Evolutionary conservation across 2,888 invertebrate genomes (phyloP).

Genomic region (Philhelius pedissequus): DNA sequence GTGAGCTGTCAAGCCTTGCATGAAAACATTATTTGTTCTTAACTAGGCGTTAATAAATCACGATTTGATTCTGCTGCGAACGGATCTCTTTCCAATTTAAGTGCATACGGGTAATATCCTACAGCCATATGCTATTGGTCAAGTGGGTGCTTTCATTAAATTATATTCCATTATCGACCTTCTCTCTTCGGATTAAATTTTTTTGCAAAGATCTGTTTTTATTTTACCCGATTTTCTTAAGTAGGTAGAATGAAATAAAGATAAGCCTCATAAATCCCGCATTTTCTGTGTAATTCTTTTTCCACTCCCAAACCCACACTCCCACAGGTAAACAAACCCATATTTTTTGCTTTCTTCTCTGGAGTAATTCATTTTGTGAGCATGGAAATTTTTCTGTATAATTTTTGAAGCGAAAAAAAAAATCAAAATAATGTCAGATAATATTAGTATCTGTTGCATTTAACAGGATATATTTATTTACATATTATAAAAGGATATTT

Average conservation of each 20-base stretch:
- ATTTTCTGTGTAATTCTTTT: not conserved
- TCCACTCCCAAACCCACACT: not conserved
- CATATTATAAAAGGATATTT: too few relatives aligned
- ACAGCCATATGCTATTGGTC: not conserved
- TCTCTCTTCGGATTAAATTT: not conserved
- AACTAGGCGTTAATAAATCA: conserved; percentile 64
- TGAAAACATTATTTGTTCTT: conserved; percentile 59
- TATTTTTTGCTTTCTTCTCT: not conserved
- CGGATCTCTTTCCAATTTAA: conserved; percentile 17
- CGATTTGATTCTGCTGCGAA: conserved; percentile 24
- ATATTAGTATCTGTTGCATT: too few relatives aligned
- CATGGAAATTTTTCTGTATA: not conserved
- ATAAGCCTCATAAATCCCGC: conserved; percentile 31
- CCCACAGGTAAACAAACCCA: not conserved
- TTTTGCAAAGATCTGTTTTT: not conserved
- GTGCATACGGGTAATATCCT: not conserved
- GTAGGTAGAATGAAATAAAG: not conserved
- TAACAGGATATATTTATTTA: too few relatives aligned
- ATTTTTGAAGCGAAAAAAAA: not conserved
- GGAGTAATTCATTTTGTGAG: not conserved
- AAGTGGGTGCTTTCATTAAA: not conserved
- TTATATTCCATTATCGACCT: not conserved
- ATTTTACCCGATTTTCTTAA: not conserved
- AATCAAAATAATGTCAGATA: not conserved
- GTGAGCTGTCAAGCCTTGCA: not conserved